Conservation (phyloP, 92 coral and sea anemone genomes). For the Metridium senile region DNA sequence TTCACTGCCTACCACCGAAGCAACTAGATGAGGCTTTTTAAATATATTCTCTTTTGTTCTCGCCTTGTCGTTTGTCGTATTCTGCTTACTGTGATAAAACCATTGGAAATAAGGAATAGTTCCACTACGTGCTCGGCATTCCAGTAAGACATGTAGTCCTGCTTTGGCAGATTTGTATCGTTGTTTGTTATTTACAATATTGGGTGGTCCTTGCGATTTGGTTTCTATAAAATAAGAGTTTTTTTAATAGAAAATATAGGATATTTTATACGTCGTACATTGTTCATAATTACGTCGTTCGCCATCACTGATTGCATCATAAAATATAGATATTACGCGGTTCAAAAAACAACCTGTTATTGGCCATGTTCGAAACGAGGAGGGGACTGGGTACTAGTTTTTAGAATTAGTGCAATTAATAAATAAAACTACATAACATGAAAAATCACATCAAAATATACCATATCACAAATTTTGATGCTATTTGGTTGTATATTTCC, state of each 20-base stretch:
- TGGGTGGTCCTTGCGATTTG: background rate
- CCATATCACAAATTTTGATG: too few relatives aligned
- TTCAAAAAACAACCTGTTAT: too few relatives aligned
- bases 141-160: slow-evolving; percentile 29
- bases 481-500: too few relatives aligned
- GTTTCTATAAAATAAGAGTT: background rate
- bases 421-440: too few relatives aligned
- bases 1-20: background rate
- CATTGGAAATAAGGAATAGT: slow-evolving; percentile 44
- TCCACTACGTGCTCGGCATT: slow-evolving; percentile 41
- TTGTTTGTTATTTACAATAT: background rate
- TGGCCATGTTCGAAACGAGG: too few relatives aligned
- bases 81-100: slow-evolving; percentile 5
- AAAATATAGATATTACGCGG: too few relatives aligned
- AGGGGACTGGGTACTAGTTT: too few relatives aligned
- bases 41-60: background rate
- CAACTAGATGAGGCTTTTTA: background rate
- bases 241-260: background rate
- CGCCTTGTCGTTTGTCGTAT: background rate
- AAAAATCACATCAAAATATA: too few relatives aligned
- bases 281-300: background rate
- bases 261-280: background rate
- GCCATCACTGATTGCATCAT: background rate
- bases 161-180: slow-evolving; percentile 11
- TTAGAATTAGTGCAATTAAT: too few relatives aligned